A percentile compares a stretch with the other conserved stretches of the same genome.
These are phyloP conservation scores for Ctenicera cuprea DNA, from an alignment of 2,888 invertebrate species.

Conservation along the genomic window DNA sequence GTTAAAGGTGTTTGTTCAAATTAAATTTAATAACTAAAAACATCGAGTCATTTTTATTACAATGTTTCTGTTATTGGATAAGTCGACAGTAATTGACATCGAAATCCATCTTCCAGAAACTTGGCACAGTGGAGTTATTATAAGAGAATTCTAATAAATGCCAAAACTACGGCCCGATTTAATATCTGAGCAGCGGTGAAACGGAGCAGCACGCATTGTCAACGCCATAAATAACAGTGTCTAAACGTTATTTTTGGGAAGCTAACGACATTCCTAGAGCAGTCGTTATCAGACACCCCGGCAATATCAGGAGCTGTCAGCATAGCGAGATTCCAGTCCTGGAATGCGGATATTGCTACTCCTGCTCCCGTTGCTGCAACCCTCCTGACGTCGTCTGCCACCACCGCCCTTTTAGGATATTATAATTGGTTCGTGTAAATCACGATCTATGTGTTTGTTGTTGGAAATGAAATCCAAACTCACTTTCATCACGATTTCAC, in stretches of 20 bases:
- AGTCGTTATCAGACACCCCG: conserved; percentile 70
- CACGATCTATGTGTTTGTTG: conserved; percentile 57
- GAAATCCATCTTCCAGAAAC: conserved; percentile 42
- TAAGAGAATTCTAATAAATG: conserved; percentile 63
- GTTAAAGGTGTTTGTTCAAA: too few species aligned
- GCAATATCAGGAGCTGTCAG: conserved; percentile 62
- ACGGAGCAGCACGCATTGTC: conserved; percentile 60
- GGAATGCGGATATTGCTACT: conserved; percentile 72
- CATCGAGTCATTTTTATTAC: conserved; percentile 5
- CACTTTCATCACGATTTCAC: conserved; percentile 48
- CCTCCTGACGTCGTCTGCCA: conserved; percentile 54
- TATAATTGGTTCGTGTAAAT: conserved; percentile 65
- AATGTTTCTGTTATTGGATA: not conserved
- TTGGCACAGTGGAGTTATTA: conserved; percentile 49
- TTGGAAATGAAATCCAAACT: conserved; percentile 50
- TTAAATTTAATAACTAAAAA: not conserved
- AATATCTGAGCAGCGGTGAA: conserved; percentile 63
- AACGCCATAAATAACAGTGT: conserved; percentile 72
- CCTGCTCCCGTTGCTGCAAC: conserved; percentile 57
- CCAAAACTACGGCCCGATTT: conserved; percentile 66
- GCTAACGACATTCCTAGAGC: conserved; percentile 73
- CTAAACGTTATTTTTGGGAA: conserved; percentile 73
- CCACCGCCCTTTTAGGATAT: conserved; percentile 58
- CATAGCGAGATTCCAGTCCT: conserved; percentile 67
- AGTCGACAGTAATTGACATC: conserved; percentile 34